These are phyloP conservation scores for Cepphus grylle DNA, from an alignment of 2,113 vertebrate species.

Conservation along the genomic window DNA sequence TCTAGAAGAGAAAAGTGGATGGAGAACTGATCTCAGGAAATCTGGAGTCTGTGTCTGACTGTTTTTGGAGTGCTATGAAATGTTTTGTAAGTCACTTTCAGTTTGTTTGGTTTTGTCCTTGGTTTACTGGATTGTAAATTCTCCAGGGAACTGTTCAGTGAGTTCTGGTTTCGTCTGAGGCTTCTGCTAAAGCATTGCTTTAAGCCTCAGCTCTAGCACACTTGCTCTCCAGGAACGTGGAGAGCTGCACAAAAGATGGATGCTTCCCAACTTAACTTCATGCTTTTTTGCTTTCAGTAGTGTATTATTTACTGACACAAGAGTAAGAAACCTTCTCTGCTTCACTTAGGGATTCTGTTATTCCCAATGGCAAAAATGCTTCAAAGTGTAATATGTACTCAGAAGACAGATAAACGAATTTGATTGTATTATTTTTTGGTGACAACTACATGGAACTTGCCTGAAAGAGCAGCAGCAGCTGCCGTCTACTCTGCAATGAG, in stretches of 20 bases:
- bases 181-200: neutral
- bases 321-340: neutral
- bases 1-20: neutral
- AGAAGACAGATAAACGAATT: neutral
- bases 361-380: neutral
- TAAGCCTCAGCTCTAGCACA: neutral
- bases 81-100: neutral
- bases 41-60: neutral
- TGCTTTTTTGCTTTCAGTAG: neutral
- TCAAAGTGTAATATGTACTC: constrained; percentile 7
- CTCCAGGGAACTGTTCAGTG: neutral
- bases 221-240: neutral
- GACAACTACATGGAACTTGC: neutral
- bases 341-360: neutral
- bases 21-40: neutral
- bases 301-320: neutral
- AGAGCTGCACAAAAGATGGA: neutral
- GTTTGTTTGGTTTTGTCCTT: neutral
- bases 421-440: neutral
- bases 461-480: neutral
- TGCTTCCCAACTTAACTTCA: neutral
- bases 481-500: neutral
- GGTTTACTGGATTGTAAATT: neutral
- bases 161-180: neutral
- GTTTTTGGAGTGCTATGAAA: neutral